Conservation (phyloP, 2,888 invertebrate species). For the Caenorhabditis afra region DNA sequence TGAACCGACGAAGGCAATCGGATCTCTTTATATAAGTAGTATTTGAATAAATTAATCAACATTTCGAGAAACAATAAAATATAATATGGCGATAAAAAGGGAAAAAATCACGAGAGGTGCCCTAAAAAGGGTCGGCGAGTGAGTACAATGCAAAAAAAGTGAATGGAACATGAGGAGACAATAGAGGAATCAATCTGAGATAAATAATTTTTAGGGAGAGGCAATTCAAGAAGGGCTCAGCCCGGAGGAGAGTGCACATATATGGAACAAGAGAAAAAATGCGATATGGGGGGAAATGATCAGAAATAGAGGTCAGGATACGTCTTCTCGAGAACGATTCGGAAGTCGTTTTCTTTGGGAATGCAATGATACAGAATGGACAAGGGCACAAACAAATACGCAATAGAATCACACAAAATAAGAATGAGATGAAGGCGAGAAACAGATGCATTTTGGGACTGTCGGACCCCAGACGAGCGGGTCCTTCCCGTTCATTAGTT, state of each 20-base stretch:
- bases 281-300: background rate
- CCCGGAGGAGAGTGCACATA: background rate
- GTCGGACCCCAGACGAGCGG: too few relatives aligned
- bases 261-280: background rate
- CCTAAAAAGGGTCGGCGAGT: background rate
- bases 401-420: too few relatives aligned
- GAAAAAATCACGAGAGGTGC: background rate
- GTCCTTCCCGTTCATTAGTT: too few relatives aligned
- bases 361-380: too few relatives aligned
- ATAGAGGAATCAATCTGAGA: background rate
- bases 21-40: background rate
- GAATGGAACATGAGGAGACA: background rate
- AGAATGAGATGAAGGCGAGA: too few relatives aligned
- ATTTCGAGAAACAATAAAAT: background rate
- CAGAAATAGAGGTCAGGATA: too few relatives aligned
- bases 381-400: too few relatives aligned
- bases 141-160: slow-evolving; percentile 15
- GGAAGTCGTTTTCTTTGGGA: too few relatives aligned
- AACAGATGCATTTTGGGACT: too few relatives aligned
- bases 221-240: slow-evolving; percentile 6
- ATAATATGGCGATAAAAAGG: background rate
- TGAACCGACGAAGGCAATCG: background rate
- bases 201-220: too few relatives aligned
- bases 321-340: too few relatives aligned
- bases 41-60: slow-evolving; percentile 6